These are phyloP conservation scores for Neomonachus schauinslandi DNA, from an alignment of 2,113 vertebrate genomes.

Conservation along the genomic window DNA sequence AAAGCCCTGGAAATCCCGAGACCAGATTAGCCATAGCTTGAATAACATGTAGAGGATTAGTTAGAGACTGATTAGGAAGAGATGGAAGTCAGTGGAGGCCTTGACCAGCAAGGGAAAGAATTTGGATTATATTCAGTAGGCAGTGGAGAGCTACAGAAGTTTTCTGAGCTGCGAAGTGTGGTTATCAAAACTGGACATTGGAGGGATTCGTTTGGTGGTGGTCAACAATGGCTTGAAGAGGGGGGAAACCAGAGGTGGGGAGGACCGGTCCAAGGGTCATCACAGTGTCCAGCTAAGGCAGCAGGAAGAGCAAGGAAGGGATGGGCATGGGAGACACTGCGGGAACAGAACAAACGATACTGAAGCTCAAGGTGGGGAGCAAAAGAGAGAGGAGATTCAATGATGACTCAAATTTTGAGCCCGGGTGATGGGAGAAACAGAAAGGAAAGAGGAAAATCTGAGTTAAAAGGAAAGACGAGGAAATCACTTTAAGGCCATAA, in stretches of 20 bases:
- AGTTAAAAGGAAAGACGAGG: background rate
- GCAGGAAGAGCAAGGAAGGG: background rate
- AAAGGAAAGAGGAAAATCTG: background rate
- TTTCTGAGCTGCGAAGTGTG: background rate
- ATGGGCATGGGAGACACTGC: background rate
- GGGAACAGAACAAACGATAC: background rate
- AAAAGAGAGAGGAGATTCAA: background rate
- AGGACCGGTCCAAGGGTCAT: background rate
- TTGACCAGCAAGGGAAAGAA: constrained; percentile 10
- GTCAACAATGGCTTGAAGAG: background rate
- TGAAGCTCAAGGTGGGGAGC: background rate
- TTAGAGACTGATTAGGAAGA: background rate
- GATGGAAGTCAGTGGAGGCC: background rate
- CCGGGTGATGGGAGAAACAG: background rate
- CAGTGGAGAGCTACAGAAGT: background rate
- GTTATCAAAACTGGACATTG: background rate
- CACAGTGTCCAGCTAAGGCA: background rate
- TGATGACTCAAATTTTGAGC: background rate
- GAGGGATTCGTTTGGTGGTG: background rate
- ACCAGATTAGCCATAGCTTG: background rate
- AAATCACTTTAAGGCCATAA: background rate
- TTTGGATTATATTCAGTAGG: background rate
- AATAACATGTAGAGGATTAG: background rate
- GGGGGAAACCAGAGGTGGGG: background rate
- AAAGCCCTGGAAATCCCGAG: background rate